Evolutionary conservation across 2,888 invertebrate genomes (phyloP), one percentile per base, ranked within the genome.

Genomic region (Agrenia bidenticulata): DNA sequence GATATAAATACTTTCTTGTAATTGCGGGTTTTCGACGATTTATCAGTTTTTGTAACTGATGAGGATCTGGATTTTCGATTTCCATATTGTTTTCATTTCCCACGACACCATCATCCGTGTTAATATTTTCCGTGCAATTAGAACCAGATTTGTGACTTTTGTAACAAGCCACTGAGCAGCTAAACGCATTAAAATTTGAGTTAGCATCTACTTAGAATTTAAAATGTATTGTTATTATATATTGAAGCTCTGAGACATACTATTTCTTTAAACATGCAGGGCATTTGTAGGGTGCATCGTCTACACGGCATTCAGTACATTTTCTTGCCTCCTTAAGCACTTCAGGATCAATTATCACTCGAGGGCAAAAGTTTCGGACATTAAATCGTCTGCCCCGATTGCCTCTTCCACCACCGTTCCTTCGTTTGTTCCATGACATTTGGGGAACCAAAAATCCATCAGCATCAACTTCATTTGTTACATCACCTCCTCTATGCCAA

Each of bases 111-210:
- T 51, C 51, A 5, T 23, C 51, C 9, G 24, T 19, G 23, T 2
- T 24, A 24, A 5, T 49, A 60, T 19, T 32, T 54, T 26, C 21
- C 19, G 21, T 17, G 17, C n/a, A 17, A 5, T 19, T 27, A 1
- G 15, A 21, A 19, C 21, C 42, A 0, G 49, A 19, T 49, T 69
- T 72, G 42, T 72, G 72, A 11, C 37, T 41, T 39, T 67, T 66
- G 21, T 54, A 72, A 51, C 72, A 72, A 13, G 11, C 49, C 7
- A 60, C 61, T 1, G 72, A 70, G 53, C 72, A 72, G 37, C 72
- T 72, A 32, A 17, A 55, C 61, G n/a, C n/a, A n/a, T n/a, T n/a
- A n/a, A n/a, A n/a, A n/a, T n/a, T n/a, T n/a, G n/a, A n/a, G n/a
- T n/a, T n/a, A n/a, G n/a, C n/a, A n/a, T n/a, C n/a, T n/a, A n/a